Evolutionary conservation across 1,140 invertebrate species (phyloP).

Genomic region (Drosophila kepulauana): DNA sequence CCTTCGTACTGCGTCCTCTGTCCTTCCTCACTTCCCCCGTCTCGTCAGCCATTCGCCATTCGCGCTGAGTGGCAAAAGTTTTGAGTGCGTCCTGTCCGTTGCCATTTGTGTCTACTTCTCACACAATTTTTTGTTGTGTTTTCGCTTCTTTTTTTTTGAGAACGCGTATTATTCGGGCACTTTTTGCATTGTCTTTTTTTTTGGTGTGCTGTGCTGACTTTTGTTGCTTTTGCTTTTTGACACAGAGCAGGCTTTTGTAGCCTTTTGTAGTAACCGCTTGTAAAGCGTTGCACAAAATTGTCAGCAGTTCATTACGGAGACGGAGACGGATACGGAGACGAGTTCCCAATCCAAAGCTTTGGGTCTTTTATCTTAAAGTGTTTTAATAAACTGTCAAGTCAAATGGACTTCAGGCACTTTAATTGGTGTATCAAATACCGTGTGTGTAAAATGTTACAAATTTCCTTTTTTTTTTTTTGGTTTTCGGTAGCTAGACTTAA

Average conservation of each 20-base stretch:
- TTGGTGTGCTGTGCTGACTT: background rate
- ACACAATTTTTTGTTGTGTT: background rate
- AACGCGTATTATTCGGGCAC: constrained; percentile 53
- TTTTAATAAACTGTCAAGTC: constrained; percentile 42
- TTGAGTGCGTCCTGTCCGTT: constrained; percentile 39
- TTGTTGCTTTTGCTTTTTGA: too few relatives aligned
- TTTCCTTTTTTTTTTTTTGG: too few relatives aligned
- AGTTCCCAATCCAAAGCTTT: constrained; percentile 7
- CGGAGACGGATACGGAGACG: background rate
- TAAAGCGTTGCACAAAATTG: constrained; percentile 78
- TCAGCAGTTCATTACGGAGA: constrained; percentile 77
- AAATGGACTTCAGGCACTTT: background rate
- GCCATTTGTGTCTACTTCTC: background rate
- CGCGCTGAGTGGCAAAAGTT: constrained; percentile 71
- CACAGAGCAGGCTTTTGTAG: background rate
- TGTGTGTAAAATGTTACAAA: constrained; percentile 29
- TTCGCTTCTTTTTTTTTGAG: constrained; percentile 26
- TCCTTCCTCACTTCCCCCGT: constrained; percentile 8
- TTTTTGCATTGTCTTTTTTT: constrained; percentile 60
- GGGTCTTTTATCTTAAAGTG: constrained; percentile 29
- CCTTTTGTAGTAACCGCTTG: constrained; percentile 76
- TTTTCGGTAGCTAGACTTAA: constrained; percentile 28
- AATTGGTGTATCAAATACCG: background rate
- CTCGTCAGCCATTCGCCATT: background rate
- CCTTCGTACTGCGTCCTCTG: background rate